Conservation (phyloP, 2,113 vertebrate species). For the Mirza zaza region DNA sequence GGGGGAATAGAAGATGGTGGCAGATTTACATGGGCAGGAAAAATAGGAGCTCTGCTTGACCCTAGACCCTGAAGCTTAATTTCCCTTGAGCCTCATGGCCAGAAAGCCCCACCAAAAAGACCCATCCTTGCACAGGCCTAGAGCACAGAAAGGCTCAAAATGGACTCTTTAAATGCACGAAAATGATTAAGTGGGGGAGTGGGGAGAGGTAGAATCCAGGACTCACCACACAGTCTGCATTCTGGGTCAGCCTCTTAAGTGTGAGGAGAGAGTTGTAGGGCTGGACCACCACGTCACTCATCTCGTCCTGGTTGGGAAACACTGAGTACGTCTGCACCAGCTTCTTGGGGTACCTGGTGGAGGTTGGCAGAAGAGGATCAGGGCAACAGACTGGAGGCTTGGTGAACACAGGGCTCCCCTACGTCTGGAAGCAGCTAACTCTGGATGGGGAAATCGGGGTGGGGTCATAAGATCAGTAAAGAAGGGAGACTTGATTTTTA, state of each 20-base stretch:
- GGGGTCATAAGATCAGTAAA: neutral
- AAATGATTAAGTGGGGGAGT: neutral
- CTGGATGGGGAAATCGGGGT: neutral
- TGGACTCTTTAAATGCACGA: neutral
- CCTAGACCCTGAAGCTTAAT: neutral
- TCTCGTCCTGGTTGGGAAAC: constrained; percentile 99
- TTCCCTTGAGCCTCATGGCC: neutral
- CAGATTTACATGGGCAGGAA: neutral
- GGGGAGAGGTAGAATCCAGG: neutral
- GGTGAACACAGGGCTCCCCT: neutral
- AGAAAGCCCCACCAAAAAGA: neutral
- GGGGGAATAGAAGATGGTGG: neutral
- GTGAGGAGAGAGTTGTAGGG: constrained; percentile 98
- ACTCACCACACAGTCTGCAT: constrained; percentile 97
- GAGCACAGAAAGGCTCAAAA: neutral
- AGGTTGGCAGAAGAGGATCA: neutral
- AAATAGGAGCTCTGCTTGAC: neutral
- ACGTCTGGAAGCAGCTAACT: neutral
- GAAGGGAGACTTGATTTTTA: neutral
- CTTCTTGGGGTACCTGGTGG: constrained; percentile 93
- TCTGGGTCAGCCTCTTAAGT: constrained; percentile 97
- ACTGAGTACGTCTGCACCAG: constrained; percentile 98
- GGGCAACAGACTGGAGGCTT: neutral
- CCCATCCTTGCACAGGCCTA: neutral
- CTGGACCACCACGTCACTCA: constrained; percentile 99